Percentiles rank a stretch among this genome's conserved stretches.
These are phyloP conservation scores for Oreochromis mossambicus DNA, from an alignment of 2,797 vertebrate genomes.

Conservation along the genomic window DNA sequence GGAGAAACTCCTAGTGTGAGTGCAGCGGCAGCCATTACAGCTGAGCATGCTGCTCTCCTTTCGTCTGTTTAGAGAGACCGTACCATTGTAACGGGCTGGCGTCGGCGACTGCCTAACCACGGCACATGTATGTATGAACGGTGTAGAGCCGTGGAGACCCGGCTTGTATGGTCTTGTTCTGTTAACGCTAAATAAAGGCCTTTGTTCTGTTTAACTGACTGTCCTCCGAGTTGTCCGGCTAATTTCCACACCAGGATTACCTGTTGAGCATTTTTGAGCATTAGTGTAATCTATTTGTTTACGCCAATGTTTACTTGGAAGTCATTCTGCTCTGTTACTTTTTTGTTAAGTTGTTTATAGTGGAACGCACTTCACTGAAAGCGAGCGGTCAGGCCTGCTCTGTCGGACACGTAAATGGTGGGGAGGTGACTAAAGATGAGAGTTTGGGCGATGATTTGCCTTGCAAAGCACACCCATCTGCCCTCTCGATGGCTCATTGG, in stretches of 20 bases:
- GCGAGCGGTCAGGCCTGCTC: constrained; percentile 20
- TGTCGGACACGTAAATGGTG: constrained; percentile 55
- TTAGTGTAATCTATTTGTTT: not conserved
- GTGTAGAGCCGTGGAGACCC: not conserved
- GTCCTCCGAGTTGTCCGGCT: not conserved
- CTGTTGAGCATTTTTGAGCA: not conserved
- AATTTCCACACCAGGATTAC: not conserved
- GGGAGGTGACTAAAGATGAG: constrained; percentile 40
- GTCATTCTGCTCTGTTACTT: not conserved
- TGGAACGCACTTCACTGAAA: constrained; percentile 30
- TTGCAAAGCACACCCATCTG: constrained; percentile 77
- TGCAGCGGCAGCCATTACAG: not conserved
- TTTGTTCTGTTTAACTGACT: not conserved
- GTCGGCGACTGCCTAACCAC: not conserved
- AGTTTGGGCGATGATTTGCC: constrained; percentile 58
- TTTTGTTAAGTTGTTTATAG: constrained; percentile 48
- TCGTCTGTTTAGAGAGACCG: not conserved
- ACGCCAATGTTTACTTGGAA: not conserved
- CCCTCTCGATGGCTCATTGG: constrained; percentile 80
- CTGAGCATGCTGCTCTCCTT: not conserved
- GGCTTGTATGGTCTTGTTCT: not conserved
- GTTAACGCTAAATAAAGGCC: not conserved
- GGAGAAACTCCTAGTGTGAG: not conserved
- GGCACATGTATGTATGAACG: not conserved
- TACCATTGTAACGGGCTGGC: not conserved